phyloP scores from a whole-genome alignment of 2,113 vertebrate species.

The Heterotis niloticus region DNA sequence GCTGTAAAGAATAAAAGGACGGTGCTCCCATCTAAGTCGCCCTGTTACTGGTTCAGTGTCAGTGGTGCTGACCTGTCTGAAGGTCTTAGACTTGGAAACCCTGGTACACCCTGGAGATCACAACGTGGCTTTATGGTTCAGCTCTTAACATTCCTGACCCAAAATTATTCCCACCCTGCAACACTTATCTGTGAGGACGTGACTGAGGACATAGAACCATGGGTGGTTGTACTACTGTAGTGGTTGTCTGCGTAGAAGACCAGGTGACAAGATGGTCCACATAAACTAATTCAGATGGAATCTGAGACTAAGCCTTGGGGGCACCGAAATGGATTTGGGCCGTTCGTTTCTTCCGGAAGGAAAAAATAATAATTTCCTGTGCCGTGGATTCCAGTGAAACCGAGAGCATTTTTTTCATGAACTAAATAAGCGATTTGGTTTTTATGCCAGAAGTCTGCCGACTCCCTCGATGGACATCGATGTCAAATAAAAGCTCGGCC shows the following conservation, averaged over 20 bases:
- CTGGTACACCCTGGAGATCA: neutral
- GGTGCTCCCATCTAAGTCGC: neutral
- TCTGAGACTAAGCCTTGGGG: no score
- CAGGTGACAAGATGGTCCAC: neutral
- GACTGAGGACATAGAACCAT: slow-evolving; percentile 22
- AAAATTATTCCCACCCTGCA: neutral
- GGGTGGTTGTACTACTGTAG: neutral
- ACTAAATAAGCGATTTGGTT: no score
- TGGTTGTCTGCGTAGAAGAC: neutral
- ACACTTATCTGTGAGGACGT: slow-evolving; percentile 35
- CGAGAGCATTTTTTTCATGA: no score
- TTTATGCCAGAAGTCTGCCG: no score
- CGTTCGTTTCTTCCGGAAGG: no score
- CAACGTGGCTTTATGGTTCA: neutral
- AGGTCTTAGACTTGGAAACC: neutral
- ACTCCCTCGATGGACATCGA: no score
- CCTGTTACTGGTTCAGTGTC: neutral
- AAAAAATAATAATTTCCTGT: no score
- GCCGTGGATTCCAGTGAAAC: no score
- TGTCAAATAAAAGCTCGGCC: no score
- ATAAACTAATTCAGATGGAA: no score
- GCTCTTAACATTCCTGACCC: neutral
- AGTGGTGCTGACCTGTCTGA: neutral
- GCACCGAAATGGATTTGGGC: no score
- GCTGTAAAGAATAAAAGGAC: neutral